Base-by-base conservation (phyloP, 2,888 invertebrate species). In the Tuta absoluta region DNA sequence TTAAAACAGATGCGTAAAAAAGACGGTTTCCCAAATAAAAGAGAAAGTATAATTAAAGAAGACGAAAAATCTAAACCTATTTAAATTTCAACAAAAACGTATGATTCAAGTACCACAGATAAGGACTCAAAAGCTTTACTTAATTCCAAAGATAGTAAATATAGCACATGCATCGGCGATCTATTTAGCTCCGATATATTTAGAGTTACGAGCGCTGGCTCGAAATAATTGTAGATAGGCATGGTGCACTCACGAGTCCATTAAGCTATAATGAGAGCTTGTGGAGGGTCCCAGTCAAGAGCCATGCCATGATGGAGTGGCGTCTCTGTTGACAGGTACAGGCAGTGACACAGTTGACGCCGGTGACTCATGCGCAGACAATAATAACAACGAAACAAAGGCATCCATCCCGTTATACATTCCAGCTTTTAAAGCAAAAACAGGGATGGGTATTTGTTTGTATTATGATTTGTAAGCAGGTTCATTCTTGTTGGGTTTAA, bases 301-400 rank as follows among this genome's bases (percentile, higher is more conserved):
- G 33, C 33, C 33, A 33, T 81, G 87, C 81, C 84, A 80, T 78
- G 86, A 88, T 86, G 79, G 79, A 89, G 85, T 82, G 83, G 79
- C 78, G 77, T 80, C 82, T 81, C 81, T 33, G 80, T 76, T 83
- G 85, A 86, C 89, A 90, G 87, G 87, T 89, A 87, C 81, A 71
- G 49, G 23, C 76, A 76, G 75, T 87, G 87, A 89, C 75, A 88
- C 88, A 87, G 79, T 80, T 73, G 82, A 53, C 62, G 49, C 37
- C 37, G 53, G 62, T 28, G 33, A 33, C 62, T 61, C 51, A 61
- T 38, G 24, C 10, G 2, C 48, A 61, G 56, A 48, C 24, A 60
- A 60, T 60, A 61, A 61, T 33, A 61, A 61, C 58, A 58, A 11
- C n/a, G 17, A 21, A 58, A 58, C 61, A 61, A 61, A 61, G 48